These are phyloP conservation scores for Leptopterna dolabrata DNA, from an alignment of 2,888 invertebrate species.

Conservation along the genomic window DNA sequence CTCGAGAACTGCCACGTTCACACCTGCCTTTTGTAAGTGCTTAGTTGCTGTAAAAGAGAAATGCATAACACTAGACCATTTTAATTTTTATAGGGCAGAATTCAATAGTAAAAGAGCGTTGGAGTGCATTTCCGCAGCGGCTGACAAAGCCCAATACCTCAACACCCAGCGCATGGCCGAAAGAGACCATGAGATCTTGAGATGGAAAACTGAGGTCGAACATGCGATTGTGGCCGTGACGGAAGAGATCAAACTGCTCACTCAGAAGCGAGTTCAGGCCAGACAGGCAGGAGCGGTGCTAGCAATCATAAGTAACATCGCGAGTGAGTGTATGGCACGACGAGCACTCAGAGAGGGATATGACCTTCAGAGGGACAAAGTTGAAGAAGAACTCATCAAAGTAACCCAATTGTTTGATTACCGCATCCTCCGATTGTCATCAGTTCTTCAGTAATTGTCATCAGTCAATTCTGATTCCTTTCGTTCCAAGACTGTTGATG, in stretches of 20 bases:
- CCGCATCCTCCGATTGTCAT: no score
- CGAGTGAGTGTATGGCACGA: slow-evolving; percentile 55
- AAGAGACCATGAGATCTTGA: slow-evolving; percentile 76
- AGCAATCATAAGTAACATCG: slow-evolving; percentile 52
- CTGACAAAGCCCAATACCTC: slow-evolving; percentile 77
- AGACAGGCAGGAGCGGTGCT: slow-evolving; percentile 75
- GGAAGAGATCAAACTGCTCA: slow-evolving; percentile 77
- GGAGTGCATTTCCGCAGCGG: slow-evolving; percentile 74
- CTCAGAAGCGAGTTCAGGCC: slow-evolving; percentile 76
- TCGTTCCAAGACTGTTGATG: no score
- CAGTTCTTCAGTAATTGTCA: no score
- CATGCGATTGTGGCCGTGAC: slow-evolving; percentile 76
- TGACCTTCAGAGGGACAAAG: slow-evolving; percentile 80
- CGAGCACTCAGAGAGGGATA: slow-evolving; percentile 66
- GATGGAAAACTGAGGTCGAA: slow-evolving; percentile 82
- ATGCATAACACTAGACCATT: no score
- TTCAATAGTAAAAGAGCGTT: slow-evolving; percentile 71
- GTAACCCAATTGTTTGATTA: slow-evolving; percentile 62
- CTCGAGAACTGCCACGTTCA: no score
- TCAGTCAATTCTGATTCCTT: no score
- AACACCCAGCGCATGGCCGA: slow-evolving; percentile 75
- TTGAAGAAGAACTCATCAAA: slow-evolving; percentile 82
- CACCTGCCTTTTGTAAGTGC: no score
- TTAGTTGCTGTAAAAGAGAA: no score
- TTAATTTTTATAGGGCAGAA: slow-evolving; percentile 60